These are phyloP conservation scores for Siniperca knerii DNA, from an alignment of 2,113 vertebrate species.

Conservation along the genomic window DNA sequence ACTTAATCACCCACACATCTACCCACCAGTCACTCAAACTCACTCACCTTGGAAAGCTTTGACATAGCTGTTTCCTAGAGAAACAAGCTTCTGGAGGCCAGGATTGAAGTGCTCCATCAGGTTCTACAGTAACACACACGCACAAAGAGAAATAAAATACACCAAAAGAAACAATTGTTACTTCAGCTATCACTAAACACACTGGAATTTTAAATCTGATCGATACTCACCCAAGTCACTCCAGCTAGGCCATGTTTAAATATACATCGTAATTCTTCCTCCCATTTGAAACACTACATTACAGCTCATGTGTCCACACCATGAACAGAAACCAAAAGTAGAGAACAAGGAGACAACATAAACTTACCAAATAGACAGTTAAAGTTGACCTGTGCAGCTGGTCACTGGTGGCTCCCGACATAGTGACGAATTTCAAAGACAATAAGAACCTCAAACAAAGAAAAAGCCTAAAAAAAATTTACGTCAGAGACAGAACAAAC, in stretches of 20 bases:
- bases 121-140: constrained; percentile 80
- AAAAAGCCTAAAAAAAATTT: constrained; percentile 1
- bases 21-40: background rate
- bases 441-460: constrained; percentile 19
- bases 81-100: constrained; percentile 91
- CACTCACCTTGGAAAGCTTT: constrained; percentile 92
- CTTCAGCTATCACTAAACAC: background rate
- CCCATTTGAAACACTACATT: background rate
- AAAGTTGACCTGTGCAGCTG: constrained; percentile 84
- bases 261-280: background rate
- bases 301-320: background rate
- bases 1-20: background rate
- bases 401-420: constrained; percentile 84
- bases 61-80: constrained; percentile 93
- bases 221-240: background rate
- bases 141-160: background rate
- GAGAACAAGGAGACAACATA: background rate
- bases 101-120: constrained; percentile 96
- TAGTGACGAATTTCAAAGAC: constrained; percentile 44
- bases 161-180: background rate
- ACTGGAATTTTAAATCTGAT: background rate
- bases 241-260: background rate
- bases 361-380: constrained; percentile 82
- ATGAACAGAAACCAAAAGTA: background rate
- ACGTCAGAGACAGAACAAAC: constrained; percentile 2